phyloP scores from a whole-genome alignment of 2,113 vertebrate genomes.

The Heloderma charlesbogerti region DNA sequence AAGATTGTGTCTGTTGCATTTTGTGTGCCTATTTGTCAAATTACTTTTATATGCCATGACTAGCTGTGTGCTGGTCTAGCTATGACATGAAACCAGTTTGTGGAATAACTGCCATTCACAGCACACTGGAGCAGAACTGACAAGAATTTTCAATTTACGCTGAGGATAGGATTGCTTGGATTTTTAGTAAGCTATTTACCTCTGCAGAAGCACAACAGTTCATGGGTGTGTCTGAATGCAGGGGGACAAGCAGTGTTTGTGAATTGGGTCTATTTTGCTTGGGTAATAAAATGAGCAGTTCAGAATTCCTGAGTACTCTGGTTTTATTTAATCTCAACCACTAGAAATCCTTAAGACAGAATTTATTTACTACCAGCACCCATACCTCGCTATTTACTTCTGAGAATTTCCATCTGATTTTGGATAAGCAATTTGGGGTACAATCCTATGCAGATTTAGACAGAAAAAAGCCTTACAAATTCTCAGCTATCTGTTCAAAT shows the following conservation, averaged over 20 bases:
- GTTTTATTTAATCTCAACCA: background rate
- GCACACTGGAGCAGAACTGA: constrained; percentile 14
- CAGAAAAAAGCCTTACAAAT: too few species aligned
- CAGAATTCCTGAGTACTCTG: background rate
- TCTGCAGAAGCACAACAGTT: background rate
- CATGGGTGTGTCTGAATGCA: background rate
- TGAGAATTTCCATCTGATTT: background rate
- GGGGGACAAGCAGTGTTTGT: constrained; percentile 11
- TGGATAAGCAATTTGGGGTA: background rate
- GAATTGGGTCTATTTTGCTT: background rate
- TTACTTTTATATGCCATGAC: constrained; percentile 1
- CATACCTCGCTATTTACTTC: too few species aligned
- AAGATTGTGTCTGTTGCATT: background rate
- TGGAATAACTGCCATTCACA: constrained; percentile 29
- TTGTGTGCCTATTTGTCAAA: constrained; percentile 23
- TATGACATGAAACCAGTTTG: constrained; percentile 4
- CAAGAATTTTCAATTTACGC: constrained; percentile 31
- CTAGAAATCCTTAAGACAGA: background rate
- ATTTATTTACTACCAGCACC: background rate
- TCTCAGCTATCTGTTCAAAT: too few species aligned
- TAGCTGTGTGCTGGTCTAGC: background rate
- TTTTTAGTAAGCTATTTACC: background rate
- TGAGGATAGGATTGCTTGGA: constrained; percentile 9
- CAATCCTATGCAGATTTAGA: too few species aligned
- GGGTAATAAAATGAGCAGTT: background rate